These are phyloP conservation scores for Phaonia tiefii DNA, from an alignment of 2,888 invertebrate genomes.

Conservation along the genomic window DNA sequence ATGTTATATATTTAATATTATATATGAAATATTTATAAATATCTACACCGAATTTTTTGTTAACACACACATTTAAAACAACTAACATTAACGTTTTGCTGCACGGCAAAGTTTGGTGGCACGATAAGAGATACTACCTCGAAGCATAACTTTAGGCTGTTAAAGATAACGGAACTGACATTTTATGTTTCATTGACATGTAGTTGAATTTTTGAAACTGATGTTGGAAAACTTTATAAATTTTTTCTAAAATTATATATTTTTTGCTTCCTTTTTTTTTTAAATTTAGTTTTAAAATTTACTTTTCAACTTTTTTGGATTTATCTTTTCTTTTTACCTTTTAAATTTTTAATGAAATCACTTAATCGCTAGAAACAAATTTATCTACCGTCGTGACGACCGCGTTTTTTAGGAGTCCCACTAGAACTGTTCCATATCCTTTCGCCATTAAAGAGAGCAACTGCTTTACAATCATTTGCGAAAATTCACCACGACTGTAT, in stretches of 20 bases:
- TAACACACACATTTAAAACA: no score
- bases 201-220: no score
- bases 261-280: conserved; percentile 2
- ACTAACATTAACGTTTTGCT: no score
- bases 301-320: neutral
- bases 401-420: conserved; percentile 39
- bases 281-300: conserved; percentile 7
- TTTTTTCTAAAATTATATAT: neutral
- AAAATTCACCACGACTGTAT: conserved; percentile 49
- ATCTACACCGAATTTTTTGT: no score
- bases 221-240: no score
- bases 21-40: no score
- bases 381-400: neutral
- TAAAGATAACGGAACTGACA: no score
- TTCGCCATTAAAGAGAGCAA: neutral
- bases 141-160: conserved; percentile 14
- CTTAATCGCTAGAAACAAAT: neutral
- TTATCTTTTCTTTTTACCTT: conserved; percentile 11
- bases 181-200: no score
- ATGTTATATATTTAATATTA: neutral
- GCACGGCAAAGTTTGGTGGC: no score
- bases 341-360: conserved; percentile 2
- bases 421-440: conserved; percentile 48
- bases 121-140: no score
- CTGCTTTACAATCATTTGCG: neutral